phyloP scores from a whole-genome alignment of 2,797 vertebrate genomes.

The Champsocephalus esox region DNA sequence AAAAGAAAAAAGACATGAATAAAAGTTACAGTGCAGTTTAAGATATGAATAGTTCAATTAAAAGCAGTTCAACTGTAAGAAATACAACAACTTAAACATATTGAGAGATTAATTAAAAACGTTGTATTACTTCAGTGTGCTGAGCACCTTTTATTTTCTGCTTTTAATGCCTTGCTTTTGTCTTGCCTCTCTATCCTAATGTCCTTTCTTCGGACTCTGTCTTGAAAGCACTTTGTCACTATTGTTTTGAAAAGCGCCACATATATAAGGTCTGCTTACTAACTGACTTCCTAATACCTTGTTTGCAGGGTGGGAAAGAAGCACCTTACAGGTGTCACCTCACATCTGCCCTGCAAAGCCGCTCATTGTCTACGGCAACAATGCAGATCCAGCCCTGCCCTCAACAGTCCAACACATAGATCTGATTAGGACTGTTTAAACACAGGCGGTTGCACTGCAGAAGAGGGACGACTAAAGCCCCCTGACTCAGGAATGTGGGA shows the following conservation, averaged over 20 bases:
- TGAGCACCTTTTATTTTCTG: not conserved
- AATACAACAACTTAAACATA: slow-evolving; percentile 39
- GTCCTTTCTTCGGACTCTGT: slow-evolving; percentile 23
- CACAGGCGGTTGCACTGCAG: slow-evolving; percentile 51
- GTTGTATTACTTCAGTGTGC: not conserved
- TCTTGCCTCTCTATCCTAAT: slow-evolving; percentile 2
- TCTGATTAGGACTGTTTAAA: slow-evolving; percentile 76
- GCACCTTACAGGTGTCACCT: slow-evolving; percentile 67
- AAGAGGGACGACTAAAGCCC: slow-evolving; percentile 47
- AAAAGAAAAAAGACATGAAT: no score
- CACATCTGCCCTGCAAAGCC: slow-evolving; percentile 50
- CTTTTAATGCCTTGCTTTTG: not conserved
- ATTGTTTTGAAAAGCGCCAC: slow-evolving; percentile 27
- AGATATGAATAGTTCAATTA: no score
- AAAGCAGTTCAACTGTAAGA: slow-evolving; percentile 1
- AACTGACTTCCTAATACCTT: slow-evolving; percentile 56
- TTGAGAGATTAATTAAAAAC: slow-evolving; percentile 29
- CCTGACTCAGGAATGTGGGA: slow-evolving; percentile 65
- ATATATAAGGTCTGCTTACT: slow-evolving; percentile 40
- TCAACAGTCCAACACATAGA: slow-evolving; percentile 60
- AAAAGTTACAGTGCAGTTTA: no score
- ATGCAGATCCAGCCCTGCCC: slow-evolving; percentile 61
- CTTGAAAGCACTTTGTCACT: slow-evolving; percentile 5
- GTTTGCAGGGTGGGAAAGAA: slow-evolving; percentile 67
- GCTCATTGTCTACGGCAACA: slow-evolving; percentile 72